Conservation (phyloP, 2,888 invertebrate genomes). For the Pharmacophagus antenor region DNA sequence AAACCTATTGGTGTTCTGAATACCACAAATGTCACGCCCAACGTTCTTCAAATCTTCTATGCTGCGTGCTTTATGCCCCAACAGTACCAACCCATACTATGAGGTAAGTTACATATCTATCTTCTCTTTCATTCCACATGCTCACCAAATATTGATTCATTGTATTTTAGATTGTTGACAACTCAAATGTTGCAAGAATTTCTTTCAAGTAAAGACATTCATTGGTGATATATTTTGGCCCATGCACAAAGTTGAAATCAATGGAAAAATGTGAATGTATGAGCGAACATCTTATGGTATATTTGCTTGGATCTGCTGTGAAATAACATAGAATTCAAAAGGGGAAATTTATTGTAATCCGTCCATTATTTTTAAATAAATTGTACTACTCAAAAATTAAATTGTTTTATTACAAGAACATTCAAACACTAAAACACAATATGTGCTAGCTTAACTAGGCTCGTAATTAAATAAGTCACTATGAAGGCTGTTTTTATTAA, state of each 20-base stretch:
- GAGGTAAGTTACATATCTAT: slow-evolving; percentile 72
- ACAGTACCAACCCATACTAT: slow-evolving; percentile 88
- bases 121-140: background rate
- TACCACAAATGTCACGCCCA: slow-evolving; percentile 92
- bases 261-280: too few species aligned
- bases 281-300: background rate
- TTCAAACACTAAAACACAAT: slow-evolving; percentile 52
- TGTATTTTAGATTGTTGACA: slow-evolving; percentile 80
- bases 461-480: slow-evolving; percentile 44
- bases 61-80: slow-evolving; percentile 87
- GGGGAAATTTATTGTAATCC: slow-evolving; percentile 13
- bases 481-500: slow-evolving; percentile 47
- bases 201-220: slow-evolving; percentile 84
- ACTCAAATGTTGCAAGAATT: slow-evolving; percentile 83
- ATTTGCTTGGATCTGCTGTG: background rate
- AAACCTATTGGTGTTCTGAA: slow-evolving; percentile 92
- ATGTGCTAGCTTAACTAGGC: slow-evolving; percentile 41
- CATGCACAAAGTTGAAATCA: background rate
- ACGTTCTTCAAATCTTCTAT: slow-evolving; percentile 83
- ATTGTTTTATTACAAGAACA: slow-evolving; percentile 37
- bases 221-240: slow-evolving; percentile 83
- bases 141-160: background rate
- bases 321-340: background rate
- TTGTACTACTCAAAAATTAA: slow-evolving; percentile 12
- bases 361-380: slow-evolving; percentile 32